Base-by-base conservation (phyloP, 2,113 vertebrate species). In the Lipotes vexillifer region DNA sequence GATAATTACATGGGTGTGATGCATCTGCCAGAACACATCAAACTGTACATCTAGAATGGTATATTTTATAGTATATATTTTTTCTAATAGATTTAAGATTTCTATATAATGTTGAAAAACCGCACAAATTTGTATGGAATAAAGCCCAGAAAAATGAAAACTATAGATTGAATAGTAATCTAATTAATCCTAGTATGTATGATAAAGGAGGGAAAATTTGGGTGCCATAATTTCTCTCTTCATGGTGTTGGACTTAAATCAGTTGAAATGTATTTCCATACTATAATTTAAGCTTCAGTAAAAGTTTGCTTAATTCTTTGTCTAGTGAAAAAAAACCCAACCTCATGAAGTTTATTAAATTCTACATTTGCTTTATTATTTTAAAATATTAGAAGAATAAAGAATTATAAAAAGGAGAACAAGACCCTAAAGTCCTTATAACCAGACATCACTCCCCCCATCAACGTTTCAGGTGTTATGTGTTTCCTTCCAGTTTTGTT, bases 241-340 rank as follows among this genome's bases (percentile, higher is more conserved):
- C 71, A 85, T 98, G 98, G 98, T 99, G 98, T 99, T 99, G 98
- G 98, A 98, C 97, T 99, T 98, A 98, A 98, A 98, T 98, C 97
- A 98, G 98, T 98, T 97, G 83, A 98, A 98, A 98, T 98, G 97
- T 98, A 97, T 97, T 98, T 98, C 98, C 98, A 98, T 98, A 98
- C 98, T 98, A 98, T 97, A 98, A 96, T 98, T 99, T 98, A 98
- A 97, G 98, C 99, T 99, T 99, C 98, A 99, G 98, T 99, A 99
- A 99, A 99, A 98, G 97, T 98, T 98, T 52, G 98, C 98, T 98
- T 99, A 98, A 97, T 98, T 92, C 97, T 98, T 98, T 98, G 96
- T 98, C 96, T 88, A 98, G 96, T 96, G 94, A 93, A n/a, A 96
- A 95, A 69, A 91, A 90, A 0, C 49, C 33, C 55, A 81, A 17